Conservation (phyloP, 2,888 invertebrate genomes). For the Athalia circularis region DNA sequence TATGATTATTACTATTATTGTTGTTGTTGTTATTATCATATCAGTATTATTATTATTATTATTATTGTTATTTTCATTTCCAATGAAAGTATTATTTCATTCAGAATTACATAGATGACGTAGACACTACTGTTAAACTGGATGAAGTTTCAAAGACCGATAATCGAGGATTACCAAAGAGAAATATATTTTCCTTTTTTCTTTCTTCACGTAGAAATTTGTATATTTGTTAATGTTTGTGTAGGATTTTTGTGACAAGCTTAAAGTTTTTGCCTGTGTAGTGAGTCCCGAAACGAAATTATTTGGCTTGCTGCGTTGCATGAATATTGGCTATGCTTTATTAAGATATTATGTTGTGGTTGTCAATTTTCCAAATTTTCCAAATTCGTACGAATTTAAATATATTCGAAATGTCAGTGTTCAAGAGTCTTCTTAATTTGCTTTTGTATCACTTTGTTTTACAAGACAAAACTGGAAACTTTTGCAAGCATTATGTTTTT, state of each 20-base stretch:
- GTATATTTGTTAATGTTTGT: conserved; percentile 10
- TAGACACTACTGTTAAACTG: background rate
- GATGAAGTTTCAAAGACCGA: no score
- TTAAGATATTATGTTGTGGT: conserved; percentile 47
- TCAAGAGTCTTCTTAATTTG: no score
- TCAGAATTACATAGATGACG: background rate
- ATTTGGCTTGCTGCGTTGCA: conserved; percentile 47
- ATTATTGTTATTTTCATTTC: background rate
- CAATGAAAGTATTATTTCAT: background rate
- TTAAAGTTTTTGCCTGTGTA: conserved; percentile 40
- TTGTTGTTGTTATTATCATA: background rate
- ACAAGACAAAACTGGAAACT: no score
- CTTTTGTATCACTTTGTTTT: no score
- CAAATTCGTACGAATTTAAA: background rate
- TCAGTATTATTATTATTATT: background rate
- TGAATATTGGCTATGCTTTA: conserved; percentile 51
- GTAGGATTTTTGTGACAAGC: background rate
- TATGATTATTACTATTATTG: background rate
- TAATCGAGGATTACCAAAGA: no score
- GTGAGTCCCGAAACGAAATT: conserved; percentile 38
- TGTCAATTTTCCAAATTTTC: background rate
- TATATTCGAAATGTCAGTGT: background rate
- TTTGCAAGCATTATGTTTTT: no score
- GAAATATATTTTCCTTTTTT: background rate
- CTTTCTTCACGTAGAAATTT: conserved; percentile 15